Conservation (phyloP, 2,113 vertebrate genomes). For the Nannobrachium achirus region DNA sequence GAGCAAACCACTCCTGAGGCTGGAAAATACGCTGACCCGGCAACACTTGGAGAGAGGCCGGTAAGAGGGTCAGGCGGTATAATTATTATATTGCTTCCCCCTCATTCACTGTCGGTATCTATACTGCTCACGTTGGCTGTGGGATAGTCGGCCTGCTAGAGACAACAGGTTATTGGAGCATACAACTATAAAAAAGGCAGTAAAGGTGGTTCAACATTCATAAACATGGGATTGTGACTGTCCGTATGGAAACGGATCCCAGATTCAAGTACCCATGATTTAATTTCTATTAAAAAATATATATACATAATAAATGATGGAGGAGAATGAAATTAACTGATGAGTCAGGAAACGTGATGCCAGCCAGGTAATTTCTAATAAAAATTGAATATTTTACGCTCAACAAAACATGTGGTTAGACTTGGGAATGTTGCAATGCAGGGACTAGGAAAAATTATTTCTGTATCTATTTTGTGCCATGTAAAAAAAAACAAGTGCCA, state of each 20-base stretch:
- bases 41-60: slow-evolving; percentile 64
- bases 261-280: slow-evolving; percentile 20
- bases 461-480: background rate
- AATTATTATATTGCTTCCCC: slow-evolving; percentile 76
- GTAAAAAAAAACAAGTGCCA: background rate
- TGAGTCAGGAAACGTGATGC: slow-evolving; percentile 41
- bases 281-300: slow-evolving; percentile 24
- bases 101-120: slow-evolving; percentile 71
- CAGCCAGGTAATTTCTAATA: slow-evolving; percentile 16
- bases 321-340: slow-evolving; percentile 48
- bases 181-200: slow-evolving; percentile 49
- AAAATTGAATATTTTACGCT: background rate
- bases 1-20: slow-evolving; percentile 60
- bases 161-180: slow-evolving; percentile 73
- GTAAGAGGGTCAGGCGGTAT: slow-evolving; percentile 65
- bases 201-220: slow-evolving; percentile 49
- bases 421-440: background rate
- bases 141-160: slow-evolving; percentile 49
- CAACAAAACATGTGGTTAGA: background rate
- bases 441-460: background rate
- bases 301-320: too few relatives aligned
- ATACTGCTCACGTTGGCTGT: slow-evolving; percentile 64
- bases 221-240: slow-evolving; percentile 19
- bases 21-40: slow-evolving; percentile 73
- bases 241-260: slow-evolving; percentile 22